Base-by-base conservation (phyloP, 1,140 invertebrate species). In the Hydropsyche tenuis region DNA sequence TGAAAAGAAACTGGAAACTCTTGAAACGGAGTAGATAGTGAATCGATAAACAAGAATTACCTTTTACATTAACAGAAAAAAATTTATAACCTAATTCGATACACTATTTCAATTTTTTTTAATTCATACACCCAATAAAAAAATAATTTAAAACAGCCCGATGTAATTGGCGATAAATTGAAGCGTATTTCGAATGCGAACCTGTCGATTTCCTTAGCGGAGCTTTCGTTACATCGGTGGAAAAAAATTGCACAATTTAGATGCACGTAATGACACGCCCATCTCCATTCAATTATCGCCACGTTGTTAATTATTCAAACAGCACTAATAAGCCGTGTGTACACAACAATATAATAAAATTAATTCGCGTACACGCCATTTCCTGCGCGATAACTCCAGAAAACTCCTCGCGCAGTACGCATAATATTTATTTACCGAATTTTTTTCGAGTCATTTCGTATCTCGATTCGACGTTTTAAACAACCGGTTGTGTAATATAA, bases 401-500 rank as follows among this genome's bases (percentile, higher is more conserved):
- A 5, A 60, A 18, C 3, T 37, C 30, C 9, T 37, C 30, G n/a
- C n/a, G n/a, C 30, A 37, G 56, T 25, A 23, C 22, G 11, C 51
- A 11, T 22, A 25, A 23, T 60, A 60, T 60, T 60, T 60, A 60
- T 60, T 60, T 60, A 60, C 23, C 3, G 30, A 37, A 20, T 60
- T 60, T 60, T 60, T 60, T 60, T 25, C 3, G 30, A 3, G 30
- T 25, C 22, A 7, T 60, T 23, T 23, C 12, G 18, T 60, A 60
- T 60, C 56, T 37, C 30, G 30, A 37, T 4, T 37, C 30, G 30
- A 37, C 30, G 30, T 37, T 37, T 37, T 37, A 37, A 6, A 60
- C 22, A 60, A 60, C 56, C 56, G 56, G 56, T 60, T 23, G 56
- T 12, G 20, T 60, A 60, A 60, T 60, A 27, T 60, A 60, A 22